Conservation (phyloP, 2,797 vertebrate genomes). For the Labroides dimidiatus region DNA sequence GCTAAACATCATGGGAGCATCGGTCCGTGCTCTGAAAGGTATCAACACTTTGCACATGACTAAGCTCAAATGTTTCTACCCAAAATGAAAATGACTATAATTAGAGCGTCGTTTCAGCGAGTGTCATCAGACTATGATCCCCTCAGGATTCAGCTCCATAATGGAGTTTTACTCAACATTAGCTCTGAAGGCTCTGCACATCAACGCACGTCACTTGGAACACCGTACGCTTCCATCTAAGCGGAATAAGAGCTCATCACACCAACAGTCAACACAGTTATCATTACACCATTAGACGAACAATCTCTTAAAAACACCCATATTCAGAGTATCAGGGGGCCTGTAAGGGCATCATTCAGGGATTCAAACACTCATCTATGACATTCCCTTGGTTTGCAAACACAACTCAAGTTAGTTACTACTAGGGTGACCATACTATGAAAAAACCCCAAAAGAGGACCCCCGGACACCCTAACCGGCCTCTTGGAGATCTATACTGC, state of each 20-base stretch:
- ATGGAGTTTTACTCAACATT: slow-evolving; percentile 49
- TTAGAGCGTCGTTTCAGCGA: slow-evolving; percentile 78
- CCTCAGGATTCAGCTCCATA: slow-evolving; percentile 52
- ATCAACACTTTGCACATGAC: slow-evolving; percentile 79
- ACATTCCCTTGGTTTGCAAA: neutral
- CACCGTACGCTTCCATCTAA: slow-evolving; percentile 39
- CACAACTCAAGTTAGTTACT: too few species aligned
- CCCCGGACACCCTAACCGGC: too few species aligned
- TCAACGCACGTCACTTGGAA: slow-evolving; percentile 45
- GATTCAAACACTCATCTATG: neutral
- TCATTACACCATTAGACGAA: slow-evolving; percentile 23
- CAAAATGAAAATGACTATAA: slow-evolving; percentile 83
- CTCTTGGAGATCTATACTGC: too few species aligned
- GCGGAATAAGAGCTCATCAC: slow-evolving; percentile 21
- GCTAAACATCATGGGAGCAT: slow-evolving; percentile 64
- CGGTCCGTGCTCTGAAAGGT: slow-evolving; percentile 74
- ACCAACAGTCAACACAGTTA: slow-evolving; percentile 33
- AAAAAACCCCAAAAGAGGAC: too few species aligned
- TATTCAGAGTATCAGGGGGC: slow-evolving; percentile 9
- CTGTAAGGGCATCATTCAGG: slow-evolving; percentile 7
- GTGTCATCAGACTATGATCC: slow-evolving; percentile 70
- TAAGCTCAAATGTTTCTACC: slow-evolving; percentile 70
- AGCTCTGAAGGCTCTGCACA: slow-evolving; percentile 48
- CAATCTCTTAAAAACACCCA: slow-evolving; percentile 15
- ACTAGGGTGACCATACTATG: too few species aligned